Conservation (phyloP, 2,888 invertebrate species). For the Synergus japonicus region DNA sequence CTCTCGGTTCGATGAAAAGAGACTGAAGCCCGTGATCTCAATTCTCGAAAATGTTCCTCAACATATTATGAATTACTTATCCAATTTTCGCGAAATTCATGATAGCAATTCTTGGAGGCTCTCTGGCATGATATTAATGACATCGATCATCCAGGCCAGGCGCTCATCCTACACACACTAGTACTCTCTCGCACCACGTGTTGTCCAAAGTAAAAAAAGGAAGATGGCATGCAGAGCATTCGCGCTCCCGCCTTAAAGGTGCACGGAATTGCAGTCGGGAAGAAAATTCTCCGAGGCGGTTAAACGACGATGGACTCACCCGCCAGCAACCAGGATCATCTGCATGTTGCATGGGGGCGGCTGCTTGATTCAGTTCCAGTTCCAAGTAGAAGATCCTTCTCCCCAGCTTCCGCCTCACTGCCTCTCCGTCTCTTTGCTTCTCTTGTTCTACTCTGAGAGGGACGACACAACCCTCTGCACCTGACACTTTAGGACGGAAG, state of each 20-base stretch:
- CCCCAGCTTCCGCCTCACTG: neutral
- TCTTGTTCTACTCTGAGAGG: slow-evolving; percentile 57
- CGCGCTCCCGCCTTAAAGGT: neutral
- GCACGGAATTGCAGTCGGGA: neutral
- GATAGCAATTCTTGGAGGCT: neutral
- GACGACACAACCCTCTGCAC: slow-evolving; percentile 59
- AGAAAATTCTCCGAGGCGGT: neutral
- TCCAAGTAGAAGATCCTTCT: slow-evolving; percentile 38
- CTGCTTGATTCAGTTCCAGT: slow-evolving; percentile 68
- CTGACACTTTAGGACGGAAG: slow-evolving; percentile 21
- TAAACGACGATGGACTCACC: slow-evolving; percentile 75
- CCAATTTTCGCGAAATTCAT: neutral
- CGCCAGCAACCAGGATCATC: slow-evolving; percentile 78
- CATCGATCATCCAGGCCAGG: neutral
- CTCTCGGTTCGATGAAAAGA: neutral
- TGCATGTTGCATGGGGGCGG: slow-evolving; percentile 77
- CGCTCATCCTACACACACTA: slow-evolving; percentile 18
- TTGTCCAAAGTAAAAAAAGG: slow-evolving; percentile 3
- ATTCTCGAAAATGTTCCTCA: neutral
- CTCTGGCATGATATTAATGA: slow-evolving; percentile 16
- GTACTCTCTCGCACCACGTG: slow-evolving; percentile 24
- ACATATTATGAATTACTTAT: neutral
- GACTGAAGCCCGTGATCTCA: neutral
- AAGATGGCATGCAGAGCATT: neutral
- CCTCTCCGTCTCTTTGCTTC: neutral